A percentile compares a stretch with the other conserved stretches of the same genome.
phyloP scores from a whole-genome alignment of 2,888 invertebrate genomes.

The Imbricaverruca yamaguchii region DNA sequence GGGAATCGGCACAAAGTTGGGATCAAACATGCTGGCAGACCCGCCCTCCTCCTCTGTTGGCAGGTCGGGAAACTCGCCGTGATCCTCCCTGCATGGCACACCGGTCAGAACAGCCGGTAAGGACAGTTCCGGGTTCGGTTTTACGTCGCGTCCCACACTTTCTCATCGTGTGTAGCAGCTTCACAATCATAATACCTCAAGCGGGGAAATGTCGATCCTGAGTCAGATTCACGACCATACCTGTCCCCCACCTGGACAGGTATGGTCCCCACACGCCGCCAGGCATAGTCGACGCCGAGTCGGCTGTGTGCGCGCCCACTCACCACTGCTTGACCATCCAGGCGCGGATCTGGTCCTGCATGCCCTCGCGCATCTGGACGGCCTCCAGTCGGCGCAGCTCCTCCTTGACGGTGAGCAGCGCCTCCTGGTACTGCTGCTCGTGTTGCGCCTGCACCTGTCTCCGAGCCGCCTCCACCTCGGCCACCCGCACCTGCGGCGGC shows the following conservation, averaged over 20 bases:
- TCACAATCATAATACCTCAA: too few relatives aligned
- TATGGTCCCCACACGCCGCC: too few relatives aligned
- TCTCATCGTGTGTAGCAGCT: too few relatives aligned
- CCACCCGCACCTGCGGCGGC: slow-evolving; percentile 37
- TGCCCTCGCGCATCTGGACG: slow-evolving; percentile 70
- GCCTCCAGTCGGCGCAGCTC: slow-evolving; percentile 63
- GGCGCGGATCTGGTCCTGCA: slow-evolving; percentile 74
- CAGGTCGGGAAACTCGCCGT: slow-evolving; percentile 64
- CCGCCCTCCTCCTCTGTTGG: slow-evolving; percentile 88
- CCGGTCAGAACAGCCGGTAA: neutral
- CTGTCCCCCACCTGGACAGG: too few relatives aligned
- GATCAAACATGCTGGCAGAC: slow-evolving; percentile 52
- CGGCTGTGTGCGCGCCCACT: neutral
- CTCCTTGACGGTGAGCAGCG: slow-evolving; percentile 50
- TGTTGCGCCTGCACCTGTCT: slow-evolving; percentile 56
- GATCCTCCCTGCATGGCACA: neutral
- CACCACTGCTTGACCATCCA: slow-evolving; percentile 76
- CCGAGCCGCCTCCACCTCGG: slow-evolving; percentile 34
- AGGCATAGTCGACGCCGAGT: too few relatives aligned
- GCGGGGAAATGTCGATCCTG: too few relatives aligned
- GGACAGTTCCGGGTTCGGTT: too few relatives aligned
- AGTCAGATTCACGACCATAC: too few relatives aligned
- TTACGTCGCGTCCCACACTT: too few relatives aligned
- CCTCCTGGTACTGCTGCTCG: slow-evolving; percentile 60
- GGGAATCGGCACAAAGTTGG: slow-evolving; percentile 17